These are phyloP conservation scores for Therioaphis trifolii DNA, from an alignment of 2,888 invertebrate genomes.

Conservation along the genomic window DNA sequence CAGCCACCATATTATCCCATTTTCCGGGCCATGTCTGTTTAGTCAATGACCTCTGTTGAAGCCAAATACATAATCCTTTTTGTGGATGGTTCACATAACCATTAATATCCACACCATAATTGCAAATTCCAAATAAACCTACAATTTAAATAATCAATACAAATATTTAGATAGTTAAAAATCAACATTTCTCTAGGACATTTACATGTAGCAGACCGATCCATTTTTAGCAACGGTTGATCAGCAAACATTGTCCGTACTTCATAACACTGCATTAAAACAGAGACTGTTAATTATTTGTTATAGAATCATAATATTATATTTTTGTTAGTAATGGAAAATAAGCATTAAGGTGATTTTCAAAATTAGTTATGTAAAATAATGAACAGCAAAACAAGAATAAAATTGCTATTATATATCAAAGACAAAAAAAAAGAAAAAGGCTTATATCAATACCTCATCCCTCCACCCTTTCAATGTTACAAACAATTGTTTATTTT, in stretches of 20 bases:
- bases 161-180: neutral
- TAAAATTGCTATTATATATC: too few relatives aligned
- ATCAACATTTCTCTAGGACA: conserved; percentile 63
- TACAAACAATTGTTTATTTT: conserved; percentile 80
- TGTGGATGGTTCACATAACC: conserved; percentile 89
- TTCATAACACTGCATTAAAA: conserved; percentile 80
- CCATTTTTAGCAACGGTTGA: conserved; percentile 80
- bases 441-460: conserved; percentile 79
- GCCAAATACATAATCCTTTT: conserved; percentile 89
- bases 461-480: conserved; percentile 92
- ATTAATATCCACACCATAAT: conserved; percentile 94
- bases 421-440: neutral
- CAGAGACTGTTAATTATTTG: conserved; percentile 51
- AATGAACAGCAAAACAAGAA: neutral
- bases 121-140: conserved; percentile 89
- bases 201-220: conserved; percentile 88
- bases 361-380: neutral
- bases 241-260: conserved; percentile 82
- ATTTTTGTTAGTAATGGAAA: neutral
- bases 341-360: neutral
- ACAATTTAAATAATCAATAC: conserved; percentile 45
- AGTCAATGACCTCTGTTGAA: conserved; percentile 88
- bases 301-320: neutral
- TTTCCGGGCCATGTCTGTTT: conserved; percentile 97
- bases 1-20: conserved; percentile 96